Percentiles rank a stretch among this genome's conserved stretches.
Evolutionary conservation across 2,888 invertebrate genomes (phyloP).

Genomic region (Cheilosia impressa): DNA sequence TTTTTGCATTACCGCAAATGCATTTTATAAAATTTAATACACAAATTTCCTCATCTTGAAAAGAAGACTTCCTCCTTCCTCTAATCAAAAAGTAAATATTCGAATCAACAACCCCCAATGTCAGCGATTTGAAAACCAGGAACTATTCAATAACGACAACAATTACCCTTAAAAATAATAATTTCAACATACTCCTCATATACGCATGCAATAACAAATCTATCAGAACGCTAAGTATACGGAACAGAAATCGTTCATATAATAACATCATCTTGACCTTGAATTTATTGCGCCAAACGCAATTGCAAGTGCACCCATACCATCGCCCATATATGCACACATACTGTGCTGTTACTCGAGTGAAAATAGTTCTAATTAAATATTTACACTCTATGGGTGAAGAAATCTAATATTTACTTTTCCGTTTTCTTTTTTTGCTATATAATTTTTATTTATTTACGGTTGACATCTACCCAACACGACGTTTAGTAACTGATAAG

Average conservation of each 20-base stretch:
- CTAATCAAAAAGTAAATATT: not conserved
- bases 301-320: slow-evolving; percentile 56
- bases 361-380: slow-evolving; percentile 63
- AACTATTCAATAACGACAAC: slow-evolving; percentile 33
- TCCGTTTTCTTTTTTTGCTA: not conserved
- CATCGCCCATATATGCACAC: not conserved
- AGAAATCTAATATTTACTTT: slow-evolving; percentile 66
- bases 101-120: slow-evolving; percentile 38
- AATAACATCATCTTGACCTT: slow-evolving; percentile 72
- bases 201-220: slow-evolving; percentile 65
- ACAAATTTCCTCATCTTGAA: not conserved
- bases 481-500: slow-evolving; percentile 67
- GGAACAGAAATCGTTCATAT: slow-evolving; percentile 56
- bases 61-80: no score
- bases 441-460: slow-evolving; percentile 18
- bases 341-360: slow-evolving; percentile 2
- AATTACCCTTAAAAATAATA: slow-evolving; percentile 54
- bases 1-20: not conserved
- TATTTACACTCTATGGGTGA: slow-evolving; percentile 50
- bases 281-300: slow-evolving; percentile 67
- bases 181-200: slow-evolving; percentile 39
- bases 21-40: not conserved
- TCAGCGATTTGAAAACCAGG: slow-evolving; percentile 59
- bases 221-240: slow-evolving; percentile 54
- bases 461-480: slow-evolving; percentile 56